Percentiles rank a stretch among this genome's conserved stretches.
These are phyloP conservation scores for Periophthalmodon schlosseri DNA, from an alignment of 2,113 vertebrate species.

Conservation along the genomic window DNA sequence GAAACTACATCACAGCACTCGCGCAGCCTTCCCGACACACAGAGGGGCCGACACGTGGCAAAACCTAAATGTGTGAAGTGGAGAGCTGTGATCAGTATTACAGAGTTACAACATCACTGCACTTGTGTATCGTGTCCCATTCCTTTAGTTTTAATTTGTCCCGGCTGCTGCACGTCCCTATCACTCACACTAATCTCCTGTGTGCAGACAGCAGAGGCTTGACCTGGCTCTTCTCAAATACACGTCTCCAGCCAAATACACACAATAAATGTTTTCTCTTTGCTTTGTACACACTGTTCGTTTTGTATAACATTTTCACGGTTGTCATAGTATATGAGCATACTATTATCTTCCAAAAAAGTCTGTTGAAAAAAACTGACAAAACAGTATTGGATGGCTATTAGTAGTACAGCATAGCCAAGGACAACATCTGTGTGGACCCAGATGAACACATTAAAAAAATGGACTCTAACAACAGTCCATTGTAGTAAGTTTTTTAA, in stretches of 20 bases:
- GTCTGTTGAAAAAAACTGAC: too few species aligned
- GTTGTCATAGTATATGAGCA: too few species aligned
- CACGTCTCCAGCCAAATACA: conserved; percentile 5
- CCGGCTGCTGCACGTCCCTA: conserved; percentile 54
- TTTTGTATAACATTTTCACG: too few species aligned
- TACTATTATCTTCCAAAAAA: too few species aligned
- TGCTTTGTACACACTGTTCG: conserved; percentile 7
- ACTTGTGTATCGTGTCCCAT: neutral
- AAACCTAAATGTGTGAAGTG: conserved; percentile 10
- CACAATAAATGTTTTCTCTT: conserved; percentile 20
- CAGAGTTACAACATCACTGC: conserved; percentile 9
- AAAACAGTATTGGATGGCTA: too few species aligned
- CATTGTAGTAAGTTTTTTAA: too few species aligned
- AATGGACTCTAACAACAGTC: too few species aligned
- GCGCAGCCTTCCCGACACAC: conserved; percentile 3
- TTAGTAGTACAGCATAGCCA: too few species aligned
- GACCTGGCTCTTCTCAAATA: conserved; percentile 3
- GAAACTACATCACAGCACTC: conserved; percentile 3
- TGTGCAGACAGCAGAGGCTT: conserved; percentile 8
- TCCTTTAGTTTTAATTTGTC: neutral
- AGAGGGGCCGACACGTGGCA: conserved; percentile 40
- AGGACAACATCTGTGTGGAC: too few species aligned
- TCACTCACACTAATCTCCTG: conserved; percentile 60
- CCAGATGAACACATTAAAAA: too few species aligned
- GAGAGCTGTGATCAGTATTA: neutral